Percentiles rank a stretch among this genome's conserved stretches.
Conservation (phyloP, 2,888 invertebrate genomes). For the Pterostichus niger region DNA sequence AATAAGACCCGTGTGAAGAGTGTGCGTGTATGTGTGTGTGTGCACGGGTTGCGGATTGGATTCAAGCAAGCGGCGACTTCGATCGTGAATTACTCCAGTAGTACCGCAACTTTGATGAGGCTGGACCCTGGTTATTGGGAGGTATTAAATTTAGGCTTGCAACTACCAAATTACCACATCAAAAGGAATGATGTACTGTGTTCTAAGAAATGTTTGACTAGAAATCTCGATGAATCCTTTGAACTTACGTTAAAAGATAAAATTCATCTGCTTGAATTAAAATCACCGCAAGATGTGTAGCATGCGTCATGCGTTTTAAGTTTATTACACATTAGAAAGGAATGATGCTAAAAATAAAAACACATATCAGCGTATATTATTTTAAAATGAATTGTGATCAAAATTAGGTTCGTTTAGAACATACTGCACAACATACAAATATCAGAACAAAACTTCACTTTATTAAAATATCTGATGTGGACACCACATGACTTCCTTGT, state of each 20-base stretch:
- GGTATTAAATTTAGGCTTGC: not conserved
- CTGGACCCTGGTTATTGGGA: not conserved
- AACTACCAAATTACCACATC: slow-evolving; percentile 17
- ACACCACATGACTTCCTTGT: no score
- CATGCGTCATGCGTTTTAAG: not conserved
- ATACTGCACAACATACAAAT: no score
- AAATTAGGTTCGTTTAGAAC: no score
- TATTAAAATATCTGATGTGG: no score
- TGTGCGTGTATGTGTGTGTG: slow-evolving; percentile 56
- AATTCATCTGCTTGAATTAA: slow-evolving; percentile 46
- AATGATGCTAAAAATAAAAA: slow-evolving; percentile 12
- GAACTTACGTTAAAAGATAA: slow-evolving; percentile 34
- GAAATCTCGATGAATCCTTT: slow-evolving; percentile 28
- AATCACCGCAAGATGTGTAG: slow-evolving; percentile 6
- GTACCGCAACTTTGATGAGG: slow-evolving; percentile 37
- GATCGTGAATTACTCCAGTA: slow-evolving; percentile 63
- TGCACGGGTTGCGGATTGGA: slow-evolving; percentile 49
- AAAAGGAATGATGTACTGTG: slow-evolving; percentile 10
- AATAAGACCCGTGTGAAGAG: slow-evolving; percentile 62
- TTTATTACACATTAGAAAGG: slow-evolving; percentile 5
- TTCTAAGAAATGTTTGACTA: slow-evolving; percentile 32
- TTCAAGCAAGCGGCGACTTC: slow-evolving; percentile 39
- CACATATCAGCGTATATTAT: not conserved
- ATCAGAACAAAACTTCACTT: no score
- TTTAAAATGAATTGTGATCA: no score